These are phyloP conservation scores for Trachymyrmex septentrionalis DNA, from an alignment of 1,140 invertebrate species.

Conservation along the genomic window DNA sequence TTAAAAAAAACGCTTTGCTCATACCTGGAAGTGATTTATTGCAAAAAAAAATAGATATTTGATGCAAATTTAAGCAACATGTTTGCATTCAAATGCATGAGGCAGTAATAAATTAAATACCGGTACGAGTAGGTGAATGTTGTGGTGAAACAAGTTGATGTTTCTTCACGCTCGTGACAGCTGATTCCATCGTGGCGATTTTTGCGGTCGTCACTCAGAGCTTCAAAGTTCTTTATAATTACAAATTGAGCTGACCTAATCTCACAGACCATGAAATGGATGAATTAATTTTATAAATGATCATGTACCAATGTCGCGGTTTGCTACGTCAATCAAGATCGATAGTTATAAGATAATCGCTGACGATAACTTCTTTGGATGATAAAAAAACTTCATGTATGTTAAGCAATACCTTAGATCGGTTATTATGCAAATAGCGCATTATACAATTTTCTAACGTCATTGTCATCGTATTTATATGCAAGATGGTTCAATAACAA, in stretches of 20 bases:
- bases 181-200: background rate
- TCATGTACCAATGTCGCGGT: background rate
- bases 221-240: background rate
- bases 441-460: background rate
- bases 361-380: background rate
- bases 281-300: background rate
- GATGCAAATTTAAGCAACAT: background rate
- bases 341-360: background rate
- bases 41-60: background rate
- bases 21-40: background rate
- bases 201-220: background rate
- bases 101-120: constrained; percentile 7
- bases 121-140: background rate
- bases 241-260: background rate
- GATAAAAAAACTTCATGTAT: constrained; percentile 1
- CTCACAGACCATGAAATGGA: background rate
- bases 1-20: background rate
- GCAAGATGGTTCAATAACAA: background rate
- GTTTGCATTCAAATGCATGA: background rate
- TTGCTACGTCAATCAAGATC: background rate
- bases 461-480: background rate
- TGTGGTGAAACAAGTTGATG: background rate
- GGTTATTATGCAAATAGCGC: constrained; percentile 36
- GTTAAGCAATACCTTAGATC: background rate
- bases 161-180: constrained; percentile 26